Evolutionary conservation across 2,797 vertebrate species (phyloP), one percentile per base, ranked within the genome.

Genomic region (Acanthiza pusilla): DNA sequence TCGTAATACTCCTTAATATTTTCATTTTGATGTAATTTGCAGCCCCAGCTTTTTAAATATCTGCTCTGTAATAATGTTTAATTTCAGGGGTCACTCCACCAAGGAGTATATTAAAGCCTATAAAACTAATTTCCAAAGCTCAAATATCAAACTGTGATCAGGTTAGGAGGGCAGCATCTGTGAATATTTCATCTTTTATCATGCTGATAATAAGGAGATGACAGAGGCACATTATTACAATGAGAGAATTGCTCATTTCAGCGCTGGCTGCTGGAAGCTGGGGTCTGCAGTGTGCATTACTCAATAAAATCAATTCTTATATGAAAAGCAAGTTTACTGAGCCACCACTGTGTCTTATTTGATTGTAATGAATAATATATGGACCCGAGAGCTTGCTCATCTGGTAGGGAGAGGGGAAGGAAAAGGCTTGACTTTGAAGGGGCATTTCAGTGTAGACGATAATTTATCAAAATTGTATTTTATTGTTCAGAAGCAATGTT

Each of bases 171-270:
- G 99, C 99, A 99, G 99, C 98, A 98, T 99, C 99, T 98, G 98
- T 99, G 99, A 99, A 99, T 99, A 99, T 99, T 99, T 99, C 99
- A 99, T 99, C 99, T 99, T 99, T 99, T 99, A 99, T 99, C 99
- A 99, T 98, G 98, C 98, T 99, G 99, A 99, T 99, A 99, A 99
- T 99, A 99, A 99, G 99, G 98, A 99, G 99, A 99, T 99, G 99
- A 99, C 99, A 99, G 99, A 99, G 98, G 98, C 98, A 98, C 98
- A 99, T 99, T 99, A 99, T 99, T 99, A 99, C 99, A 99, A 99
- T 99, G 99, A 99, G 99, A 99, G 99, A 99, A 99, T 99, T 99
- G 99, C 99, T 99, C 99, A 99, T 99, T 99, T 99, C 98, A 98
- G 98, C 96, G 97, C 98, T 96, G 97, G 96, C 97, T 98, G 98